phyloP scores from a whole-genome alignment of 2,797 vertebrate genomes.

The Sebastes trivittatus region DNA sequence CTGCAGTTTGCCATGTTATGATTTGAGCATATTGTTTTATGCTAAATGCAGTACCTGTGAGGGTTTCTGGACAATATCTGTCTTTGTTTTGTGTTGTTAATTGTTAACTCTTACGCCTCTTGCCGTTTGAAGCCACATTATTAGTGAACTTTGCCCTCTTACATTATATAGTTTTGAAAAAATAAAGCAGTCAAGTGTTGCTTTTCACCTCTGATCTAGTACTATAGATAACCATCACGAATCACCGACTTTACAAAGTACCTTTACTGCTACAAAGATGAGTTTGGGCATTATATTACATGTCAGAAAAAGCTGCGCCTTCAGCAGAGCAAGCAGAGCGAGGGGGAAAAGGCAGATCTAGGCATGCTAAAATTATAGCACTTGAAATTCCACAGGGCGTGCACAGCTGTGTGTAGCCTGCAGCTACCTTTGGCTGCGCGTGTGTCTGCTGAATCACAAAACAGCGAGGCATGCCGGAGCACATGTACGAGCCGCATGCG shows the following conservation, averaged over 20 bases:
- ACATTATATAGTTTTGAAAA: background rate
- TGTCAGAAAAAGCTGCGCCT: background rate
- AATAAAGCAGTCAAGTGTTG: background rate
- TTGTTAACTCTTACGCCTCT: too few relatives aligned
- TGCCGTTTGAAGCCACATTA: too few relatives aligned
- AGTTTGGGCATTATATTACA: background rate
- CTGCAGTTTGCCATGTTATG: too few relatives aligned
- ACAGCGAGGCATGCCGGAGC: background rate
- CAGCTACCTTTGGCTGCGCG: constrained; percentile 18
- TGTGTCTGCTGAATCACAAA: background rate
- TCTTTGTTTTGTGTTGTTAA: too few relatives aligned
- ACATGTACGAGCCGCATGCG: background rate
- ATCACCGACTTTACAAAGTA: background rate
- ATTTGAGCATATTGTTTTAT: too few relatives aligned
- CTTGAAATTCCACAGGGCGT: constrained; percentile 53
- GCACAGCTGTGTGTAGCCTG: constrained; percentile 43
- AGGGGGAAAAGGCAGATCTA: constrained; percentile 47
- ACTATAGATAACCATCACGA: background rate
- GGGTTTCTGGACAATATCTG: too few relatives aligned
- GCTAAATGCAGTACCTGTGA: too few relatives aligned
- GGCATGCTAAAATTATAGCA: constrained; percentile 44
- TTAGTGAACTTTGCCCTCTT: background rate
- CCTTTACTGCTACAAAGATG: background rate
- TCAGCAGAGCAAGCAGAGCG: background rate
- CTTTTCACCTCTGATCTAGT: background rate